phyloP scores from a whole-genome alignment of 2,797 vertebrate species.

The Nannoperca obscura region DNA sequence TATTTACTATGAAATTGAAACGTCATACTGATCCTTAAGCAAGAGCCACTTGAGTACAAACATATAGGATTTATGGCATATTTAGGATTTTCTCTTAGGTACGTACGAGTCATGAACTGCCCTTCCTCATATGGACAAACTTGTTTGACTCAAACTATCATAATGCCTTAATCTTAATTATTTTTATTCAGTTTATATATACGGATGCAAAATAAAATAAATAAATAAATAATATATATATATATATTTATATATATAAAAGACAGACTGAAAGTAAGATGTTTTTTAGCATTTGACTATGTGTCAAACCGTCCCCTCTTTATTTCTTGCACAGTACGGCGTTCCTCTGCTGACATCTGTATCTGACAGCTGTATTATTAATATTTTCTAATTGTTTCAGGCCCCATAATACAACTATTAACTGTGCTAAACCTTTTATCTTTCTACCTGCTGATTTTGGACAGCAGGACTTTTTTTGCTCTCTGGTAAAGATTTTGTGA shows the following conservation, averaged over 20 bases:
- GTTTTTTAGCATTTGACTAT: background rate
- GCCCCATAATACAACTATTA: background rate
- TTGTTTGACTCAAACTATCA: background rate
- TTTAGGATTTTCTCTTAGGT: background rate
- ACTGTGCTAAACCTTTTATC: background rate
- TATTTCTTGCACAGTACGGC: background rate
- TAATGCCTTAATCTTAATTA: background rate
- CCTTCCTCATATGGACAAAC: background rate
- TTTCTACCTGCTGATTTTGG: background rate
- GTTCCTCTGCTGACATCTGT: background rate
- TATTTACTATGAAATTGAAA: background rate
- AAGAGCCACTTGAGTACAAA: background rate
- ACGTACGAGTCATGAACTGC: background rate
- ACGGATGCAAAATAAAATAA: no score
- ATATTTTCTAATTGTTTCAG: background rate
- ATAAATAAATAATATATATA: no score
- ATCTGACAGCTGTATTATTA: background rate
- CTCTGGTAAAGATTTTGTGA: background rate
- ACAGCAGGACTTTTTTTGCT: background rate
- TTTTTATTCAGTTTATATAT: no score
- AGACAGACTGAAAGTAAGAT: no score
- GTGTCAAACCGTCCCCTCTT: background rate
- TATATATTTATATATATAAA: no score
- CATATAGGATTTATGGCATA: background rate
- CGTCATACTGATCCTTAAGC: background rate